Conservation (phyloP, 2,797 vertebrate genomes). For the Sphenopsis melanotis region DNA sequence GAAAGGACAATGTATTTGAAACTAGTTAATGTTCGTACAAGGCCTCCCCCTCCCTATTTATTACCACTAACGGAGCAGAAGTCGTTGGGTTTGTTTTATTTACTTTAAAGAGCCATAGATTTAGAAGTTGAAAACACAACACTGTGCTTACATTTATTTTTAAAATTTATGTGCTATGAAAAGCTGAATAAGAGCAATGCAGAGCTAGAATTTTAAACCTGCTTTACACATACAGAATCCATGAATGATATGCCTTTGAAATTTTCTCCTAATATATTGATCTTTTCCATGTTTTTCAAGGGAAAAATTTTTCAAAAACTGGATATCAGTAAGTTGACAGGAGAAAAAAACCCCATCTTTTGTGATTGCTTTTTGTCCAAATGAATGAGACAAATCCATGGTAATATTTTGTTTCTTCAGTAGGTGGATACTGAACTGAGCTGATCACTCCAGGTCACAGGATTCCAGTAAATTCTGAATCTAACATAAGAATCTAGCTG, state of each 20-base stretch:
- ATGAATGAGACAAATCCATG: conserved; percentile 81
- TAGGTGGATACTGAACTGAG: background rate
- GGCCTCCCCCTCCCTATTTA: background rate
- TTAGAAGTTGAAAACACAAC: background rate
- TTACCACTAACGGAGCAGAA: background rate
- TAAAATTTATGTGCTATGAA: background rate
- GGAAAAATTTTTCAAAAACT: conserved; percentile 71
- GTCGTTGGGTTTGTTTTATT: background rate
- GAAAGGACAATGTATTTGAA: background rate
- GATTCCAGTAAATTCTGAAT: background rate
- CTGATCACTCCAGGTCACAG: background rate
- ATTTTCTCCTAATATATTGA: background rate
- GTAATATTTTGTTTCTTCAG: conserved; percentile 63
- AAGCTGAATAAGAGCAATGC: background rate
- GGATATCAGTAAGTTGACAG: conserved; percentile 85
- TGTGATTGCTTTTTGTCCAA: conserved; percentile 87
- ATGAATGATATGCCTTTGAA: background rate
- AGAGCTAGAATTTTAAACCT: background rate
- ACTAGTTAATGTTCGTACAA: background rate
- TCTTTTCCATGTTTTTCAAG: conserved; percentile 69
- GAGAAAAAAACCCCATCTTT: conserved; percentile 84
- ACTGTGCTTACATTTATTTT: background rate
- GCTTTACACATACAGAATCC: background rate
- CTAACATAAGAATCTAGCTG: background rate
- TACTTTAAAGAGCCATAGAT: background rate